These are phyloP conservation scores for Gallinago solitaria DNA, from an alignment of 2,797 vertebrate genomes.

Conservation along the genomic window DNA sequence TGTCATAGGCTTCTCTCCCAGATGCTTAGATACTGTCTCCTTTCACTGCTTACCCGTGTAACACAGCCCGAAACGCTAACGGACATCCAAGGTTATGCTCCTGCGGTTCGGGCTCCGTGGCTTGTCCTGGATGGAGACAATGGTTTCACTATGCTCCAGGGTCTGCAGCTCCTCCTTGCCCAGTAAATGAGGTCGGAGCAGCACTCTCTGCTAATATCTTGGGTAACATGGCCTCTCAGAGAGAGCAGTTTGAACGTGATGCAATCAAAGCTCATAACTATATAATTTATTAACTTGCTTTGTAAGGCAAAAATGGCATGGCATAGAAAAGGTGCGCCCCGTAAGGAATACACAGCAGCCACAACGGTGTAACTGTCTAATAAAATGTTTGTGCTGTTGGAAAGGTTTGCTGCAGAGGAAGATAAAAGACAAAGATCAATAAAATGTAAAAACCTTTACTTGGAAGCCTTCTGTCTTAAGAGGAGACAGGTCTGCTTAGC, in stretches of 20 bases:
- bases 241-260: not conserved
- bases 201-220: not conserved
- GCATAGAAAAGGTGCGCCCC: not conserved
- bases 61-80: not conserved
- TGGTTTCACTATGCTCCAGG: constrained; percentile 32
- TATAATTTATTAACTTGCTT: constrained; percentile 45
- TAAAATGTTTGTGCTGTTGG: constrained; percentile 35
- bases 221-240: not conserved
- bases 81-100: not conserved
- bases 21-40: constrained; percentile 52
- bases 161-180: constrained; percentile 7
- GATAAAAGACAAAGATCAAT: constrained; percentile 56
- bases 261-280: constrained; percentile 2
- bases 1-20: constrained; percentile 58
- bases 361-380: not conserved
- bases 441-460: constrained; percentile 47
- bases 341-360: not conserved
- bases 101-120: not conserved
- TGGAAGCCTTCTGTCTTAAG: constrained; percentile 19
- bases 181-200: constrained; percentile 26
- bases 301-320: not conserved
- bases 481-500: not conserved
- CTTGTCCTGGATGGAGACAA: constrained; percentile 39
- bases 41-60: constrained; percentile 11
- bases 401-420: constrained; percentile 48